These are phyloP conservation scores for Steinernema carpocapsae DNA, from an alignment of 2,888 invertebrate genomes.

Conservation along the genomic window DNA sequence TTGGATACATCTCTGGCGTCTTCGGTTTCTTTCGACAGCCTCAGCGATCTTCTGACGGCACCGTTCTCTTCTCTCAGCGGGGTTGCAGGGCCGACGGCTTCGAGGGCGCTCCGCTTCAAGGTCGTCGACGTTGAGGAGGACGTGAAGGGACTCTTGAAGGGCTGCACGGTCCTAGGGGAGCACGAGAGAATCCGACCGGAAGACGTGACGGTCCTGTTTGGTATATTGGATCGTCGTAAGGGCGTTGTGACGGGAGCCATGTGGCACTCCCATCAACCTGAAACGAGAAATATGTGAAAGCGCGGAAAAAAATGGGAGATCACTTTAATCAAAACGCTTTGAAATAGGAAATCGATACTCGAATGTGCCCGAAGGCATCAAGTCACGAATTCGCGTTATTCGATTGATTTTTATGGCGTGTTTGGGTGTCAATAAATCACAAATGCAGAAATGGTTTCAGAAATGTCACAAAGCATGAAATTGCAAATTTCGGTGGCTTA, in stretches of 20 bases:
- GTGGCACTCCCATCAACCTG: neutral
- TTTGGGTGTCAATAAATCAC: too few species aligned
- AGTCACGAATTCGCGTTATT: too few species aligned
- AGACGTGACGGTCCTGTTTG: neutral
- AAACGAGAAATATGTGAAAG: too few species aligned
- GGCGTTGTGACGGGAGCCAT: constrained; percentile 11
- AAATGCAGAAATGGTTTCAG: too few species aligned
- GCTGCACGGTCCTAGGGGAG: neutral
- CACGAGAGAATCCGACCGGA: constrained; percentile 8
- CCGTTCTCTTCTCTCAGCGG: neutral
- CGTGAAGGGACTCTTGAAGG: constrained; percentile 30
- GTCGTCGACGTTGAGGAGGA: neutral
- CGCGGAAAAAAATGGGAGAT: too few species aligned
- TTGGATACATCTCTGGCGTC: too few species aligned
- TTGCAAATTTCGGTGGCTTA: too few species aligned
- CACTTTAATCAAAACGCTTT: too few species aligned
- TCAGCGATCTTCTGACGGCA: neutral
- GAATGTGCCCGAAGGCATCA: too few species aligned
- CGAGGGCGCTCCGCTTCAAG: neutral
- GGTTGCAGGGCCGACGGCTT: constrained; percentile 17
- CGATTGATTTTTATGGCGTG: too few species aligned
- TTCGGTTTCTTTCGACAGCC: neutral
- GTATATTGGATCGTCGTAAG: neutral
- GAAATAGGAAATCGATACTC: too few species aligned
- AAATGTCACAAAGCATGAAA: too few species aligned